Conservation (phyloP, 2,113 vertebrate genomes). For the Heterochromis multidens region DNA sequence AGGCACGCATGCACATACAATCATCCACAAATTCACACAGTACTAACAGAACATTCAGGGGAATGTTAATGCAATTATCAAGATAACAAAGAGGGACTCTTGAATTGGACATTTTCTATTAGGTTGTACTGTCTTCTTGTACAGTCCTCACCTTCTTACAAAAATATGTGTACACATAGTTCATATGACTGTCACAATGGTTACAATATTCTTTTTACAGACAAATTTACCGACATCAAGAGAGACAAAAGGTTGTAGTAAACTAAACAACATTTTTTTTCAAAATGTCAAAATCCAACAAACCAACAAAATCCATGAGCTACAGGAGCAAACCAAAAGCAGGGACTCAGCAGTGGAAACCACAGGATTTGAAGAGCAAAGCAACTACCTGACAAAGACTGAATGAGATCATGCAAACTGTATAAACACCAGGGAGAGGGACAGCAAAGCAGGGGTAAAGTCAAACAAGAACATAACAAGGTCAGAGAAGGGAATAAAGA, state of each 20-base stretch:
- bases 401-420: background rate
- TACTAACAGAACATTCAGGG: background rate
- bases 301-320: background rate
- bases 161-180: too few relatives aligned
- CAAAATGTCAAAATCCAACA: background rate
- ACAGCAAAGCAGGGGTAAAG: background rate
- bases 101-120: background rate
- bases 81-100: background rate
- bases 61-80: background rate
- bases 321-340: background rate
- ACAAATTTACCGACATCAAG: too few relatives aligned
- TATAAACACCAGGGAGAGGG: background rate
- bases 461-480: background rate
- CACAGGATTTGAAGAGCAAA: too few relatives aligned
- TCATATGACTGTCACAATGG: too few relatives aligned
- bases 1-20: background rate
- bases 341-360: background rate
- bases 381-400: too few relatives aligned
- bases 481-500: background rate
- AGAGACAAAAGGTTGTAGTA: too few relatives aligned
- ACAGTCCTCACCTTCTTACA: background rate
- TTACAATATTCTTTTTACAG: too few relatives aligned
- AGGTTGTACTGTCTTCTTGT: background rate
- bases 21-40: background rate
- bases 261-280: background rate